phyloP scores from a whole-genome alignment of 2,113 vertebrate species.

The Opisthocomus hoazin region DNA sequence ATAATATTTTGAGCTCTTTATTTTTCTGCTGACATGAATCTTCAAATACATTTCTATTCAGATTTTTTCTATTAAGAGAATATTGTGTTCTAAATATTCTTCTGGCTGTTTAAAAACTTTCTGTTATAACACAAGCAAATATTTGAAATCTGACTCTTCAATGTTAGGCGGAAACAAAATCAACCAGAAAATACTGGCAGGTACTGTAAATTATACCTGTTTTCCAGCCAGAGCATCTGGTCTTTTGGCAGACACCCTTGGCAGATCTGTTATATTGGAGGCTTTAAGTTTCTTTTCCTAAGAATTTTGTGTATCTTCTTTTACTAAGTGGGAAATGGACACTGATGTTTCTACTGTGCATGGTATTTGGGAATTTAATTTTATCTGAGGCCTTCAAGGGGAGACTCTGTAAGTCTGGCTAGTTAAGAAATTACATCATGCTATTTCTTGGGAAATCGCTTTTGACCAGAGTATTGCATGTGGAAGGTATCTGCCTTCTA shows the following conservation, averaged over 20 bases:
- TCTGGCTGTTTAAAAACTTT: not conserved
- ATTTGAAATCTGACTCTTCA: not conserved
- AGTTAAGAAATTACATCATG: not conserved
- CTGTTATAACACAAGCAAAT: not conserved
- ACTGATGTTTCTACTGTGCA: not conserved
- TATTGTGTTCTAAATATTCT: not conserved
- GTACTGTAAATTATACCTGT: not conserved
- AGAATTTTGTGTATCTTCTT: not conserved
- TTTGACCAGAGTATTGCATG: not conserved
- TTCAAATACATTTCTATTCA: not conserved
- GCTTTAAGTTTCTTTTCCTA: not conserved
- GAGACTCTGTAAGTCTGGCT: not conserved
- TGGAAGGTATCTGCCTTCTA: not conserved
- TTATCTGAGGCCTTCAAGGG: not conserved
- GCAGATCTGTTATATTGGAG: not conserved
- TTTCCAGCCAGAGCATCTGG: slow-evolving; percentile 32
- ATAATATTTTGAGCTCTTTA: not conserved
- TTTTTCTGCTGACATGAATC: not conserved
- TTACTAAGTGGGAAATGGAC: not conserved
- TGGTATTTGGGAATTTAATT: not conserved
- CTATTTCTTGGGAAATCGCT: not conserved
- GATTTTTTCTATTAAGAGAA: not conserved
- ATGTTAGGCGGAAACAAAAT: not conserved
- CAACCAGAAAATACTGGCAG: slow-evolving; percentile 7
- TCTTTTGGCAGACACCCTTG: slow-evolving; percentile 18